phyloP scores from a whole-genome alignment of 2,797 vertebrate species.

The Pseudotriccus pelzelni region DNA sequence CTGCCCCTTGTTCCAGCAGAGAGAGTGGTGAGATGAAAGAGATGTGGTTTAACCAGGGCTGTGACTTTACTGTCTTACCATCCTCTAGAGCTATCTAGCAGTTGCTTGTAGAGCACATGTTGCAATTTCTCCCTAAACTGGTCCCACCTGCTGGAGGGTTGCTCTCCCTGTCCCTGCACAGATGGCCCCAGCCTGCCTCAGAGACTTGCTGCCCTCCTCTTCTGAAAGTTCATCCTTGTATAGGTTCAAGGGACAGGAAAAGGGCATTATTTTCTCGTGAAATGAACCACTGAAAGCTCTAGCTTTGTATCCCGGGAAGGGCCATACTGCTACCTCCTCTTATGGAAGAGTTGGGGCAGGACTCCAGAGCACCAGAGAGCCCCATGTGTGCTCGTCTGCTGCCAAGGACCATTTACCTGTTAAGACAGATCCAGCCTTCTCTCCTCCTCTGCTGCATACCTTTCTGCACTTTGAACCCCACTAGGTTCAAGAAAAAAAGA shows the following conservation, averaged over 20 bases:
- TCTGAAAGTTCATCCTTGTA: not conserved
- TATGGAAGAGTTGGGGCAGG: not conserved
- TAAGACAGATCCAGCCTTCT: not conserved
- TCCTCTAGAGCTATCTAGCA: not conserved
- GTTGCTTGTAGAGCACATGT: not conserved
- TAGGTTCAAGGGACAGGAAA: not conserved
- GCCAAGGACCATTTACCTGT: not conserved
- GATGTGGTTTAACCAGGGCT: not conserved
- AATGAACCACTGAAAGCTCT: not conserved
- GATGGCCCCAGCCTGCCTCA: not conserved
- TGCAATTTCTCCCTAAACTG: not conserved
- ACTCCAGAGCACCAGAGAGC: not conserved
- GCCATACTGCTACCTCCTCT: not conserved
- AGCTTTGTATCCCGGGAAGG: not conserved
- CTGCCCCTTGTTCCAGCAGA: not conserved
- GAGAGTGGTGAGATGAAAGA: not conserved
- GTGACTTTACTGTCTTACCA: not conserved
- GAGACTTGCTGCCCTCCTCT: not conserved
- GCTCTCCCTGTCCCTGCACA: not conserved
- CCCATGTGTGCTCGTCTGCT: rapidly evolving
- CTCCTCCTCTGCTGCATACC: not conserved
- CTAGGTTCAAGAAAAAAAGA: not conserved
- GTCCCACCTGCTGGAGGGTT: not conserved
- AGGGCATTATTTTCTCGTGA: not conserved
- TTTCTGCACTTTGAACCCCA: not conserved